Conservation (phyloP, 92 coral and sea anemone species). For the Phymanthus crucifer region DNA sequence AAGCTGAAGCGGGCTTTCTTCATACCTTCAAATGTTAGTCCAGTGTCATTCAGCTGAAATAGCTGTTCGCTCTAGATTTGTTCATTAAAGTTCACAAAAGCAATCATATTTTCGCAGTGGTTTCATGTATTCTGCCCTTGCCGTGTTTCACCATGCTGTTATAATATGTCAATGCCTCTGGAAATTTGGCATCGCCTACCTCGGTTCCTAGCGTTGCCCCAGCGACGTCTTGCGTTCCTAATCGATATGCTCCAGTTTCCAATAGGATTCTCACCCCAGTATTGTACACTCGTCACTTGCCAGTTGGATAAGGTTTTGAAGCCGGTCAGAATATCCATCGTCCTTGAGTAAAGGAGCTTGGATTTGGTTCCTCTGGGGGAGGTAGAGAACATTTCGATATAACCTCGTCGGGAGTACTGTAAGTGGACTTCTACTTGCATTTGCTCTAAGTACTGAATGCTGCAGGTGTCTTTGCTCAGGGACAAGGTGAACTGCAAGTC, state of each 20-base stretch:
- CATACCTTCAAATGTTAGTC: too few species aligned
- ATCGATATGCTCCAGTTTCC: conserved; percentile 34
- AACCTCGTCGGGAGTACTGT: conserved; percentile 37
- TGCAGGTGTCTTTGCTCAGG: not conserved
- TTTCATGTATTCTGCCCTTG: too few species aligned
- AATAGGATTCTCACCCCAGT: conserved; percentile 61
- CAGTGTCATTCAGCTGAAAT: too few species aligned
- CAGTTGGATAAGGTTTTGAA: conserved; percentile 26
- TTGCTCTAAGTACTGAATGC: conserved; percentile 46
- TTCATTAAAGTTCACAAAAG: too few species aligned
- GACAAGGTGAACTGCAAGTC: not conserved
- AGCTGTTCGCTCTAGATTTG: too few species aligned
- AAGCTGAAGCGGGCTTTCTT: too few species aligned
- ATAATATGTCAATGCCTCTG: not conserved
- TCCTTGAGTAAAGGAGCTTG: conserved; percentile 37
- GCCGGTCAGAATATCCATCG: conserved; percentile 24
- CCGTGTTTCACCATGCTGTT: not conserved
- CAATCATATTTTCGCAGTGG: too few species aligned
- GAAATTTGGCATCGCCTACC: not conserved
- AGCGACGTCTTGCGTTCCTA: not conserved
- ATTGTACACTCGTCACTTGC: conserved; percentile 47
- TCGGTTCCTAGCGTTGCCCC: not conserved
- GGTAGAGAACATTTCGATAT: conserved; percentile 30
- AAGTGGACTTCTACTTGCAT: conserved; percentile 47
- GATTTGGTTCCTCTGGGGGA: conserved; percentile 54